Percentiles rank a stretch among this genome's conserved stretches.
Evolutionary conservation across 2,888 invertebrate species (phyloP).

Genomic region (Dicyrtomina minuta): DNA sequence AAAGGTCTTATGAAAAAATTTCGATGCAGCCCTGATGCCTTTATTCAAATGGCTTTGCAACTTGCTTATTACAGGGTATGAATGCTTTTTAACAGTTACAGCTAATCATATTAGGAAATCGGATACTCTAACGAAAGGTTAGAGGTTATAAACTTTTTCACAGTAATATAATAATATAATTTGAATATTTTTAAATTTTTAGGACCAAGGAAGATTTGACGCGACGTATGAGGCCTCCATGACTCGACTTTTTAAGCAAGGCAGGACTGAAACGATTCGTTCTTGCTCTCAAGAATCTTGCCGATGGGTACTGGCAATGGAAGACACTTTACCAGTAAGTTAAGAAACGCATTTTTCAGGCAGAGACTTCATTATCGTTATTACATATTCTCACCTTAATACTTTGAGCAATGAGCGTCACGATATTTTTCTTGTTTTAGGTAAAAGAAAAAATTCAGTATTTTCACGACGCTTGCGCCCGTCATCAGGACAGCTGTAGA

Average conservation of each 20-base stretch:
- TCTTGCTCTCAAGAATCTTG: constrained; percentile 94
- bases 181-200: constrained; percentile 50
- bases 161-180: background rate
- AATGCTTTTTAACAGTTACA: no score
- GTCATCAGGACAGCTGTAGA: constrained; percentile 88
- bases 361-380: constrained; percentile 67
- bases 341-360: background rate
- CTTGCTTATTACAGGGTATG: constrained; percentile 79
- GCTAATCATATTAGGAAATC: background rate
- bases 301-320: constrained; percentile 91
- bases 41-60: constrained; percentile 93
- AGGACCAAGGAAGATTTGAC: constrained; percentile 87
- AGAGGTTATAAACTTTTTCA: background rate
- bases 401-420: background rate
- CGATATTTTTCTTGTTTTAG: constrained; percentile 59
- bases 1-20: constrained; percentile 96
- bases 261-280: constrained; percentile 95
- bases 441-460: constrained; percentile 70
- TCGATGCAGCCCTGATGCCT: constrained; percentile 92
- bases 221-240: constrained; percentile 98
- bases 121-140: no score
- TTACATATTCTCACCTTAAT: no score
- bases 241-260: constrained; percentile 94
- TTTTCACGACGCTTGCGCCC: constrained; percentile 71
- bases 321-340: constrained; percentile 67